phyloP scores from a whole-genome alignment of 2,888 invertebrate genomes.

The Eupithecia vulgata region DNA sequence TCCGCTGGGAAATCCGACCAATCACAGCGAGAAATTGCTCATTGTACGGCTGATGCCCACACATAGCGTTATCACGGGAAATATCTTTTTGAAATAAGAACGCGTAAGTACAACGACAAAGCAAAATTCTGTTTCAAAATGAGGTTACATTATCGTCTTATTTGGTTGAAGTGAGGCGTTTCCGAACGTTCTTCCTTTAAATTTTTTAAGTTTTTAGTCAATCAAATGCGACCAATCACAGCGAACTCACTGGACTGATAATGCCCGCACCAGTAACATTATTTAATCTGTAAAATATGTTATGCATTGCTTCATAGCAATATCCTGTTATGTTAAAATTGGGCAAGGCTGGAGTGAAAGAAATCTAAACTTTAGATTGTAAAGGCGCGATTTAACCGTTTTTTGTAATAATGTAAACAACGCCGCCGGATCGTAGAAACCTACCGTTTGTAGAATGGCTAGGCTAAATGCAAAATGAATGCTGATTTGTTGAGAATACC shows the following conservation, averaged over 20 bases:
- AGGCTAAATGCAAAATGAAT: too few species aligned
- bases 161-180: not conserved
- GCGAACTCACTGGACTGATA: not conserved
- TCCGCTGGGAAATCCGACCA: constrained; percentile 79
- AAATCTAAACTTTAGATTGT: too few species aligned
- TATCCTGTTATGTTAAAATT: too few species aligned
- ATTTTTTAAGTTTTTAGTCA: not conserved
- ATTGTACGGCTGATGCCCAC: constrained; percentile 57
- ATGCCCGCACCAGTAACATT: too few species aligned
- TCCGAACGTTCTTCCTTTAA: not conserved
- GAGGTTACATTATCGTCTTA: not conserved
- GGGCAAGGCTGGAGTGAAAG: too few species aligned
- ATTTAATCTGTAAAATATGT: too few species aligned
- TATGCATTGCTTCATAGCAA: too few species aligned
- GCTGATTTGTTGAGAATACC: too few species aligned
- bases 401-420: too few species aligned
- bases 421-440: too few species aligned
- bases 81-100: constrained; percentile 24
- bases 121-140: not conserved
- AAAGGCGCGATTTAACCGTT: too few species aligned
- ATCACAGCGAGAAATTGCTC: constrained; percentile 75
- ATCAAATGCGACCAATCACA: not conserved
- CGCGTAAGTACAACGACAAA: not conserved
- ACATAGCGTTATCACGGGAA: constrained; percentile 43
- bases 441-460: too few species aligned